Evolutionary conservation across 1,140 invertebrate genomes (phyloP).

Genomic region (Alviniconcha marisindica): DNA sequence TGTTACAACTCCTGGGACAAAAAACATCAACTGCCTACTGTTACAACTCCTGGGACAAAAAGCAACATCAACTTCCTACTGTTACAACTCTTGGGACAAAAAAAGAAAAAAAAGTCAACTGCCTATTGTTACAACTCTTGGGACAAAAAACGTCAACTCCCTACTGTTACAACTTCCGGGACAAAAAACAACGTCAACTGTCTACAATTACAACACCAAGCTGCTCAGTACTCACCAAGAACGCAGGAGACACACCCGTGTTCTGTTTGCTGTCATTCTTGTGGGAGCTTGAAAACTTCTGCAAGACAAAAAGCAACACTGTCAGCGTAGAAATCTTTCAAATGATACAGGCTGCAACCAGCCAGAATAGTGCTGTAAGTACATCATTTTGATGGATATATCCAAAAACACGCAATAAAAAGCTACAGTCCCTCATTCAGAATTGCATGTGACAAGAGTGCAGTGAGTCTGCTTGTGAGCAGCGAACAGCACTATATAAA

Average conservation of each 20-base stretch:
- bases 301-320: constrained; percentile 20
- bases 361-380: too few relatives aligned
- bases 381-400: too few relatives aligned
- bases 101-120: neutral
- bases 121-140: neutral
- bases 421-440: too few relatives aligned
- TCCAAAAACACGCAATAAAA: too few relatives aligned
- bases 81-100: neutral
- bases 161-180: neutral
- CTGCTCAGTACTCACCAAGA: constrained; percentile 79
- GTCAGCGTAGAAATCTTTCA: too few relatives aligned
- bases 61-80: neutral
- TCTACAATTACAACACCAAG: neutral
- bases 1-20: too few relatives aligned
- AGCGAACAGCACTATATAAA: too few relatives aligned
- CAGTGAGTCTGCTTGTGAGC: too few relatives aligned
- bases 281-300: constrained; percentile 54
- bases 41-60: neutral
- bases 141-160: too few relatives aligned
- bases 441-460: too few relatives aligned
- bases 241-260: constrained; percentile 92
- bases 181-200: neutral
- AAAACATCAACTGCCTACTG: too few relatives aligned
- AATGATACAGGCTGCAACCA: too few relatives aligned
- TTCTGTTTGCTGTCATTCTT: constrained; percentile 80